Conservation (phyloP, 1,140 invertebrate genomes). For the Temnothorax nylanderi region DNA sequence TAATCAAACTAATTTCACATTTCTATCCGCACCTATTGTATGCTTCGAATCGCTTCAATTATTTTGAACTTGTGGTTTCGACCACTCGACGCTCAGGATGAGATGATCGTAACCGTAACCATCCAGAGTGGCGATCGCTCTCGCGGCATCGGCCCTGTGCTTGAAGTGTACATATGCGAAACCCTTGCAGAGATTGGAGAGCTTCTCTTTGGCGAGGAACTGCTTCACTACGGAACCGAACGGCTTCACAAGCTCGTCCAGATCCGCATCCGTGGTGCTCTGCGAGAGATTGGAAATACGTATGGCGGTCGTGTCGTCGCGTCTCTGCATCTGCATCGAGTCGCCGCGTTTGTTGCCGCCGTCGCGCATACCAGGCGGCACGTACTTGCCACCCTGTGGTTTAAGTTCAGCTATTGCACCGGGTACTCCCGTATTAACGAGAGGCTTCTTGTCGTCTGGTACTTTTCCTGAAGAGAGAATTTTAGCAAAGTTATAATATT, state of each 20-base stretch:
- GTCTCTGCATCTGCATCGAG: slow-evolving; percentile 89
- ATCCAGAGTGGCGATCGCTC: slow-evolving; percentile 95
- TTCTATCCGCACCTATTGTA: background rate
- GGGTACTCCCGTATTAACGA: slow-evolving; percentile 72
- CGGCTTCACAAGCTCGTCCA: slow-evolving; percentile 97
- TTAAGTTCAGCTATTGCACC: slow-evolving; percentile 84
- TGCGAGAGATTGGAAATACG: slow-evolving; percentile 99
- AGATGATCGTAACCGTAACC: slow-evolving; percentile 99
- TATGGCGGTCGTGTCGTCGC: slow-evolving; percentile 95
- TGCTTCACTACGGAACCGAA: slow-evolving; percentile 96
- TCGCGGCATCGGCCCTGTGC: slow-evolving; percentile 94
- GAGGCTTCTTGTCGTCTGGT: slow-evolving; percentile 82
- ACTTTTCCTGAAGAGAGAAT: slow-evolving; percentile 73
- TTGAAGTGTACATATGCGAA: slow-evolving; percentile 99
- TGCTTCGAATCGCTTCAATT: slow-evolving; percentile 72
- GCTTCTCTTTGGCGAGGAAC: slow-evolving; percentile 95
- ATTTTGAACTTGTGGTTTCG: slow-evolving; percentile 90
- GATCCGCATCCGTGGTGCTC: slow-evolving; percentile 96
- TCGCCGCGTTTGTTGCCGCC: slow-evolving; percentile 91
- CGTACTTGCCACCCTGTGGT: slow-evolving; percentile 88
- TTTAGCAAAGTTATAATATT: background rate
- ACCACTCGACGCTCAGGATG: slow-evolving; percentile 99
- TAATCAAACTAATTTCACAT: background rate
- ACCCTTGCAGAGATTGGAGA: slow-evolving; percentile 93
- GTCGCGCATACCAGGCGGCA: slow-evolving; percentile 95